Evolutionary conservation across 2,113 vertebrate species (phyloP).

Genomic region (Etheostoma cragini): DNA sequence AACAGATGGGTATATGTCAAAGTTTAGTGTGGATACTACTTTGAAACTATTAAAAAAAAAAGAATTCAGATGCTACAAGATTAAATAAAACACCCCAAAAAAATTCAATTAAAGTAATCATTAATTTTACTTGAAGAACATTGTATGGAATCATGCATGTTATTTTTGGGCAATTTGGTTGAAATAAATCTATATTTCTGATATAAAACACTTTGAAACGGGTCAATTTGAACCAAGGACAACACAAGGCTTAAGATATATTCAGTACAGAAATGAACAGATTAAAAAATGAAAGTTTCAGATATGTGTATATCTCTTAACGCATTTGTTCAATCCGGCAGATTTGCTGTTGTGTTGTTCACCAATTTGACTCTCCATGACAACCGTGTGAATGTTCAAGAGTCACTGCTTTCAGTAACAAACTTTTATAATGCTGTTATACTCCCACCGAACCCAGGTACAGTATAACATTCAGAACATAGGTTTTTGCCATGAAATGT

Average conservation of each 20-base stretch:
- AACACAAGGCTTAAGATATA: not conserved
- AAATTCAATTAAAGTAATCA: no score
- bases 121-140: no score
- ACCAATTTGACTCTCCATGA: constrained; percentile 5
- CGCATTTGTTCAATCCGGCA: constrained; percentile 37
- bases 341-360: constrained; percentile 68
- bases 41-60: no score
- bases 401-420: constrained; percentile 24
- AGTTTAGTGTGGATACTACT: no score
- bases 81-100: no score
- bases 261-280: not conserved
- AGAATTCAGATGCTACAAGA: no score
- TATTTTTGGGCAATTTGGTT: no score
- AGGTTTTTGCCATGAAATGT: not conserved
- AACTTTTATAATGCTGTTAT: rapidly evolving
- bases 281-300: not conserved
- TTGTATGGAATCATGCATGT: no score
- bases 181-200: no score
- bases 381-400: rapidly evolving
- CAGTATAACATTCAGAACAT: constrained; percentile 40
- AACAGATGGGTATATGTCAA: no score
- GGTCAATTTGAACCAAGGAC: no score
- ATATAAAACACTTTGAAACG: no score
- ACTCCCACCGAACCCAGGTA: constrained; percentile 66
- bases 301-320: not conserved